Base-by-base conservation (phyloP, 2,888 invertebrate species). In the Lasioglossum vierecki region DNA sequence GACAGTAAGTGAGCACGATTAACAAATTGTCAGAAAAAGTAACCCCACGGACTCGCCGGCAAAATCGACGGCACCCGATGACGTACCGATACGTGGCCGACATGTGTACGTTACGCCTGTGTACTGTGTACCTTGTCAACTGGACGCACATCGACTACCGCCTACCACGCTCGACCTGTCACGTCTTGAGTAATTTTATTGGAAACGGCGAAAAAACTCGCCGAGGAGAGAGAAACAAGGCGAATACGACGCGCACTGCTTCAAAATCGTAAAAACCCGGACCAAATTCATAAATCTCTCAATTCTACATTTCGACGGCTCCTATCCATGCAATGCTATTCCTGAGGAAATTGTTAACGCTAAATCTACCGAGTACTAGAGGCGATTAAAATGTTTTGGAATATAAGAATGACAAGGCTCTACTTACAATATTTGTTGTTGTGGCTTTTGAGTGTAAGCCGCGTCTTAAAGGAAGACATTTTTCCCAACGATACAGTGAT, bases 11-110 rank as follows among this genome's bases (percentile, higher is more conserved):
- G 91, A 91, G 89, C 89, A 86, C 90, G 92, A 93, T 93, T 93
- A 93, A 93, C 92, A 93, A 93, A 93, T 93, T 93, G 92, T 82
- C 91, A 88, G 92, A 93, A 93, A 93, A 93, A 93, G 91, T 92
- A 90, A 92, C 90, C 91, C 89, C 66, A 89, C 82, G 89, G 84
- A 87, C 89, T 63, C 30, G 30, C 30, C 84, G 82, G 53, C 30
- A 74, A 79, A 83, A 88, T 85, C 82, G 84, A 76, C 79, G 84
- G 70, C 79, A 39, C 22, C 71, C 84, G 83, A 83, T 80, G 82
- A 70, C 78, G 75, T 79, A 88, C 80, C 57, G 80, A 35, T 26
- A n/a, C 63, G 57, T n/a, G 57, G 57, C 57, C 57, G 79, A 86
- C 85, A 57, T 84, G 77, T 87, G 87, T 83, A 82, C 82, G 84